Evolutionary conservation across 2,113 vertebrate species (phyloP).

Genomic region (Artemisiospiza belli): DNA sequence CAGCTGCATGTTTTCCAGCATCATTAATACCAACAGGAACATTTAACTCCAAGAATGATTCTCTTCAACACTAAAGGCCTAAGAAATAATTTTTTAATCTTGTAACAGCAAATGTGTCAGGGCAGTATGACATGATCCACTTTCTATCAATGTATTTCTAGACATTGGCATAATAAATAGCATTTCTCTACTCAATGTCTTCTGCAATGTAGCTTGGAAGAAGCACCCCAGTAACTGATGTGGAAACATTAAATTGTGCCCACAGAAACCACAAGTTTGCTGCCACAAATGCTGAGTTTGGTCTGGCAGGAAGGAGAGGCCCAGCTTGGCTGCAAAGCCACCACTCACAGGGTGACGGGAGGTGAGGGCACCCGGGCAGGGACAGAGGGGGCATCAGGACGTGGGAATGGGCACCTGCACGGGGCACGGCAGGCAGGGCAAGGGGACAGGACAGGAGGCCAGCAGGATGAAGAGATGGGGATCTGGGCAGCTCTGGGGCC

Average conservation of each 20-base stretch:
- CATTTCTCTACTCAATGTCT: neutral
- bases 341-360: rapidly evolving
- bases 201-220: neutral
- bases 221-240: neutral
- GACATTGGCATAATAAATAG: neutral
- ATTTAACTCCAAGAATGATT: neutral
- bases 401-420: neutral
- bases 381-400: neutral
- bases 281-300: neutral
- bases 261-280: slow-evolving; percentile 4
- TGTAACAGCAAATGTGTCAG: neutral
- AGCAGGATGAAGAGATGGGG: neutral
- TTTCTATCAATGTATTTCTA: neutral
- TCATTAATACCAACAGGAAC: neutral
- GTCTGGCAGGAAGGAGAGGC: neutral
- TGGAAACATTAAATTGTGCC: neutral
- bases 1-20: neutral
- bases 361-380: neutral
- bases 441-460: neutral
- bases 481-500: neutral
- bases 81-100: neutral
- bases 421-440: no score
- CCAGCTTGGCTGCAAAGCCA: neutral
- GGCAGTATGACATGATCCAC: no score
- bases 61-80: neutral